Evolutionary conservation across 2,888 invertebrate genomes (phyloP).

Genomic region (Morpho helenor): DNA sequence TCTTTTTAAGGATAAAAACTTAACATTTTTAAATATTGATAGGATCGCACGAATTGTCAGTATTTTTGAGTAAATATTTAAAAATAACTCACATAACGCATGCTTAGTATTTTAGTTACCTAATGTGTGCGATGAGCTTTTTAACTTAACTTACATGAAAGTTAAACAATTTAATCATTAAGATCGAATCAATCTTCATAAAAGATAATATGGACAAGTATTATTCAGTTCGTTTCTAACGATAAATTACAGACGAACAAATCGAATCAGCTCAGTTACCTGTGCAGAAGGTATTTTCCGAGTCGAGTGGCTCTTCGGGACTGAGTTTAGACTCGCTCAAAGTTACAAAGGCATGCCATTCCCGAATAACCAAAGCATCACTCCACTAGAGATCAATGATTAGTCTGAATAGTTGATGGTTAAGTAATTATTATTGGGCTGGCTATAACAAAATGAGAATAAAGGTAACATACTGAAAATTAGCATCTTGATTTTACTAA

Average conservation of each 20-base stretch:
- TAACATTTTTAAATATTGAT: no score
- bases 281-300: constrained; percentile 40
- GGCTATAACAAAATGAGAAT: no score
- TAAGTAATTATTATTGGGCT: background rate
- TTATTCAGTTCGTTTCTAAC: background rate
- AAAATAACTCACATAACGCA: no score
- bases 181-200: background rate
- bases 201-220: constrained; percentile 1
- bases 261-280: constrained; percentile 36
- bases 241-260: constrained; percentile 27
- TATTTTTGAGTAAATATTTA: no score
- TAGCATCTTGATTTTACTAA: no score
- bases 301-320: constrained; percentile 42
- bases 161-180: no score
- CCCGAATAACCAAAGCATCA: constrained; percentile 30
- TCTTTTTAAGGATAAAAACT: no score
- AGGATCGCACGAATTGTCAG: no score
- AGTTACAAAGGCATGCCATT: constrained; percentile 61
- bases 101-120: no score
- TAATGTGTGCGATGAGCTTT: no score
- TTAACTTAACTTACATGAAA: no score
- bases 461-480: no score
- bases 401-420: constrained; percentile 15
- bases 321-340: constrained; percentile 28
- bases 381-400: constrained; percentile 17